Evolutionary conservation across 2,888 invertebrate genomes (phyloP).

Genomic region (Agrochola circellaris): DNA sequence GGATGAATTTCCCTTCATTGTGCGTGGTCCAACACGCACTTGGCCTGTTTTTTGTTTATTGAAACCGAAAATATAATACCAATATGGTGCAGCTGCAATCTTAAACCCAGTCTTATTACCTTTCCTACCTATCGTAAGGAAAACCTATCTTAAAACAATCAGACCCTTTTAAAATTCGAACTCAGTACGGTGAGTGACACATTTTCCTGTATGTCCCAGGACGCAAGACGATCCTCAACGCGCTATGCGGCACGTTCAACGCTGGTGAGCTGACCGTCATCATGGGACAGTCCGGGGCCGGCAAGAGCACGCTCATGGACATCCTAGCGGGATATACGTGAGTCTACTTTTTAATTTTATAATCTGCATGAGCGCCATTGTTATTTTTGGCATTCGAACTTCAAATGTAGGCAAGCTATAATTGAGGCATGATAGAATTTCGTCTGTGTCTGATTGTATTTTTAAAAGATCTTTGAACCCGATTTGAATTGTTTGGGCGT

Average conservation of each 20-base stretch:
- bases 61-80: background rate
- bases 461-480: constrained; percentile 32
- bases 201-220: constrained; percentile 83
- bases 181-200: constrained; percentile 36
- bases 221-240: constrained; percentile 91
- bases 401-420: constrained; percentile 14
- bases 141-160: constrained; percentile 1
- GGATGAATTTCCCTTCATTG: too few species aligned
- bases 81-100: background rate
- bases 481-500: background rate
- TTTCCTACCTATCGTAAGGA: constrained; percentile 7
- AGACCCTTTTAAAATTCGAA: constrained; percentile 28
- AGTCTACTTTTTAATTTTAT: constrained; percentile 77
- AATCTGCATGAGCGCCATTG: constrained; percentile 32
- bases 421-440: constrained; percentile 14
- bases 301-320: constrained; percentile 97
- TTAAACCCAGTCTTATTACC: background rate
- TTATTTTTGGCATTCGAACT: constrained; percentile 29
- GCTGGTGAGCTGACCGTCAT: constrained; percentile 95
- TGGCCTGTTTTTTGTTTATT: too few species aligned
- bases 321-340: constrained; percentile 97
- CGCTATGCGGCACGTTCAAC: constrained; percentile 92
- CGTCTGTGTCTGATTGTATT: constrained; percentile 9
- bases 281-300: constrained; percentile 97
- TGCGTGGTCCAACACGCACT: too few species aligned